Base-by-base conservation (phyloP, 2,888 invertebrate species). In the Temnothorax rugatulus region DNA sequence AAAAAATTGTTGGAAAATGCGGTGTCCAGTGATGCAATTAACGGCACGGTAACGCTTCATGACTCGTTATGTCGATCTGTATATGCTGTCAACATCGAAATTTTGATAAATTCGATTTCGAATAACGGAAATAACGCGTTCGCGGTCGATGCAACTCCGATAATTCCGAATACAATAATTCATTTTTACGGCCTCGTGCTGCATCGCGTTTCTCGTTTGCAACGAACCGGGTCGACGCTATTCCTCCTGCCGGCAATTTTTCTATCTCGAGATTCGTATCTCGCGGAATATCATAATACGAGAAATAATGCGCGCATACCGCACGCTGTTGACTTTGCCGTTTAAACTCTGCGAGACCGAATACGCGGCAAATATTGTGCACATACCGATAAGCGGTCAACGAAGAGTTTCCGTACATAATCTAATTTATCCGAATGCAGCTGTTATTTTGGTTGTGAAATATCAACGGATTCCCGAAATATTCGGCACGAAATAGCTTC, bases 321-420 rank as follows among this genome's bases (percentile, higher is more conserved):
- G 57, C 79, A 21, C 74, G 25, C 74, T 71, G 79, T 59, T 47
- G 74, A 79, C 77, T 77, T 34, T 79, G 71, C 74, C 57, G 47
- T 73, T 47, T 68, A 47, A 71, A 73, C 73, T 57, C 44, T 13
- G 13, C 29, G 34, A 41, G 52, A 54, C 57, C 57, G 82, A 47
- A 61, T 59, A 50, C 44, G 69, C 25, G 47, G 25, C 64, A 90
- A 85, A 83, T 82, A 84, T 87, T 85, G 61, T 47, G n/a, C 75
- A 50, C 29, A 68, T 50, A 74, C 57, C 50, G 54, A 76, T 87
- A 81, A 81, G 69, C 38, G 47, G 66, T 50, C 41, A 84, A 87
- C 77, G 73, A 88, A 88, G 66, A 47, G 29, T 73, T 79, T 59
- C 38, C 44, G 21, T 29, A 47, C 44, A 82, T 81, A 87, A 83